Base-by-base conservation (phyloP, 2,113 vertebrate species). In the Numida meleagris region DNA sequence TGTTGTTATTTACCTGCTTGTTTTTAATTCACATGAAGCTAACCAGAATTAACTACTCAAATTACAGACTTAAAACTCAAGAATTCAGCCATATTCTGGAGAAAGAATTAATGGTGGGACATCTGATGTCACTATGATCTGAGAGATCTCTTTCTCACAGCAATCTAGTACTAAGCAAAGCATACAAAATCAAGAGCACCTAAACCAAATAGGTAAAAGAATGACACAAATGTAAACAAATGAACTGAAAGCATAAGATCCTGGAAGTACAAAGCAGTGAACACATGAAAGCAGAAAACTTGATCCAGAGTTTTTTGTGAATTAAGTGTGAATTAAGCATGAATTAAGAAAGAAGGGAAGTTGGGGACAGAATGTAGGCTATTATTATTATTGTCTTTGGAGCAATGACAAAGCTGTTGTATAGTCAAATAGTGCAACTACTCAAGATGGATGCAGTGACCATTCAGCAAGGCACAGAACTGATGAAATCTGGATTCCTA, bases 401-500 rank as follows among this genome's bases (percentile, higher is more conserved):
- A 87, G 58, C 14, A 42, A 5, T 62, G 13, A 63, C 17, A 63
- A 89, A 55, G 9, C 14, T 79, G 24, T 5, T 25, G 2, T 67
- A 2, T 33, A 20, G 51, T 67, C 19, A 79, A 71, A 78, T 48
- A n/a, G 4, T 51, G 10, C 6, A 62, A 19, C 4, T 53, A 53
- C 4, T 10, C 8, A 43, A 72, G 24, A 6, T 4, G 1, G 3
- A 36, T 8, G 10, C 10, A 70, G 33, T n/a, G 9, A 65, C 4
- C 14, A 36, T 51, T 70, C 10, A 68, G 8, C 4, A 17, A 76
- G 29, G 9, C 6, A 46, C 0, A 25, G 19, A 85, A 85, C 8
- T 61, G 18, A 55, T 38, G 27, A 79, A 74, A 63, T 82, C 9
- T 73, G 2, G 4, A 59, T 68, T 72, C 46, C 1, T 9, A 8